Conservation (phyloP, 2,113 vertebrate genomes). For the Gadus macrocephalus region DNA sequence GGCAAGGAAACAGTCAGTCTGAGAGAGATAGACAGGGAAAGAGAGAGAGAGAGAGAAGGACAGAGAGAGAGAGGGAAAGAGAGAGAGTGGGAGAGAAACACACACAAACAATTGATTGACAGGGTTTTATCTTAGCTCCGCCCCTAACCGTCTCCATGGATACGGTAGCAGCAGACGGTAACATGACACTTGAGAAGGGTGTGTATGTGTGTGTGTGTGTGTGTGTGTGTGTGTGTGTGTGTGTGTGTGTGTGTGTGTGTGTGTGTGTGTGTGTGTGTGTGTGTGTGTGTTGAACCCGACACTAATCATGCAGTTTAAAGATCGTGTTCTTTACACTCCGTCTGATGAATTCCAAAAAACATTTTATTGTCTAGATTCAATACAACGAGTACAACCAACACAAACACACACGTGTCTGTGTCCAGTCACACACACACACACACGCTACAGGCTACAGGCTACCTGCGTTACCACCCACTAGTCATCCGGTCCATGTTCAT, state of each 20-base stretch:
- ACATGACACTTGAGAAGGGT: not conserved
- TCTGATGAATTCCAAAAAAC: not conserved
- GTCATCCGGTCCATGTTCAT: too few relatives aligned
- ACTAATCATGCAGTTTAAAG: not conserved
- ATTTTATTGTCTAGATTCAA: not conserved
- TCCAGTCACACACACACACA: too few relatives aligned
- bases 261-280: too few relatives aligned
- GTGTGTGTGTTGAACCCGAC: not conserved
- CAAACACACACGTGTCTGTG: not conserved
- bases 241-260: not conserved
- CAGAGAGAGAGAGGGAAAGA: not conserved
- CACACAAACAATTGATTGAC: not conserved
- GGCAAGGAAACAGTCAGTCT: not conserved
- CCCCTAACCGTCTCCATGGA: not conserved
- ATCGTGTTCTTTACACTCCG: not conserved
- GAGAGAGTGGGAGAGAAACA: not conserved
- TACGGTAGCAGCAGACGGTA: not conserved
- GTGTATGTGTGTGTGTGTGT: too few relatives aligned
- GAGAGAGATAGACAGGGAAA: not conserved
- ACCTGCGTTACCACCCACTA: too few relatives aligned
- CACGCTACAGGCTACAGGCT: too few relatives aligned
- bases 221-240: too few relatives aligned
- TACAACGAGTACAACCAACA: not conserved
- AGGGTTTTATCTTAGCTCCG: not conserved
- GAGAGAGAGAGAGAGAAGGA: not conserved